Base-by-base conservation (phyloP, 2,888 invertebrate genomes). In the Lysandra coridon region DNA sequence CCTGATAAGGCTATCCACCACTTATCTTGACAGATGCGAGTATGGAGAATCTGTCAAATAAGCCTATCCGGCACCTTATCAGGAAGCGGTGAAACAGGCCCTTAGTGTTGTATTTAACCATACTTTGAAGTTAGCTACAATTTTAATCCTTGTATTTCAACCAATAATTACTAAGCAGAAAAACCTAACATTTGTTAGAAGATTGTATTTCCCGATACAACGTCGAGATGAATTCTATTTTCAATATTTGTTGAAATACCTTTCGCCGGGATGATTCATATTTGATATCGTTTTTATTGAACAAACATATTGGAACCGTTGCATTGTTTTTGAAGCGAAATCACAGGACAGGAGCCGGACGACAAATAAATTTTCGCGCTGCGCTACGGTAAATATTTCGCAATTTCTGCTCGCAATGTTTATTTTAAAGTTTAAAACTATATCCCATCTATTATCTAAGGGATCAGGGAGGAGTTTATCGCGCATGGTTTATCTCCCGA, bases 261-360 rank as follows among this genome's bases (percentile, higher is more conserved):
- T 74, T 44, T 74, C 44, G 3, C n/a, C 40, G n/a, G 40, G n/a
- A 74, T 74, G 44, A 74, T 74, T 74, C 44, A 40, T 74, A 44
- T 74, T 44, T 74, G 74, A 74, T 74, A 74, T 44, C 44, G 74
- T 74, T 74, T 73, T 74, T 74, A 44, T 74, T 74, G 44, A 74
- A 74, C 74, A 74, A 74, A 74, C 74, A 74, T 74, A 74, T 74
- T 74, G 74, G 44, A 74, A 33, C 69, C 69, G 69, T 69, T 69
- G 40, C 44, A 74, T 74, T 74, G 74, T 74, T 74, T 74, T 74
- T 44, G 44, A 74, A 74, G 44, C 74, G n/a, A 44, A 44, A 74
- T 74, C 44, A 73, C 40, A 37, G 73, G 73, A 73, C 73, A 44
- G 30, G 30, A 33, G 74, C 12, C 44, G 74, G 44, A 74, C 74